Percentiles rank a stretch among this genome's conserved stretches.
phyloP scores from a whole-genome alignment of 2,797 vertebrate species.

The Natrix natrix region DNA sequence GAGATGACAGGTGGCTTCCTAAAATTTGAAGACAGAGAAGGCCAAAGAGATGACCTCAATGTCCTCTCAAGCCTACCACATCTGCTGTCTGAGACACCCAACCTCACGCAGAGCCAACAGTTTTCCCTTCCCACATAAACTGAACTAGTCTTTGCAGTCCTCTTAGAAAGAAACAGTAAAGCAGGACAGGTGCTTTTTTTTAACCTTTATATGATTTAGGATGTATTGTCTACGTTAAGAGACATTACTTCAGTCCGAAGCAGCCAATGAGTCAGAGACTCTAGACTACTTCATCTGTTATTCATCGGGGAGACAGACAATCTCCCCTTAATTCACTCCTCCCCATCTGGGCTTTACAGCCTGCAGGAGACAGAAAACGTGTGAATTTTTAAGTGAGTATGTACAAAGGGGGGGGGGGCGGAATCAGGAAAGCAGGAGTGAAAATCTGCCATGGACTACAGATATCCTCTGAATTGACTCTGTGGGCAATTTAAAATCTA shows the following conservation, averaged over 20 bases:
- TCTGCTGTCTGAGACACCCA: not conserved
- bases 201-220: not conserved
- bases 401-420: constrained; percentile 27
- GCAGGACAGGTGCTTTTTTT: not conserved
- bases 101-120: not conserved
- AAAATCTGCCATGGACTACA: not conserved
- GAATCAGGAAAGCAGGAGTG: not conserved
- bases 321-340: constrained; percentile 29
- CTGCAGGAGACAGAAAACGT: constrained; percentile 7
- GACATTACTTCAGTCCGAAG: not conserved
- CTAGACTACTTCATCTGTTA: constrained; percentile 14
- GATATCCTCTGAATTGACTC: not conserved
- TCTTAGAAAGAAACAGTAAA: not conserved
- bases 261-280: not conserved
- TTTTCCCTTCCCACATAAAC: not conserved
- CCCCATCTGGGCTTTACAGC: constrained; percentile 2
- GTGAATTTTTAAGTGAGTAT: constrained; percentile 41
- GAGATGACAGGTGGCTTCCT: not conserved
- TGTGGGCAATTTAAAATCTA: not conserved
- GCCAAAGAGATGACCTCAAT: not conserved
- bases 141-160: not conserved
- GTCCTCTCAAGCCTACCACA: not conserved
- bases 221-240: not conserved
- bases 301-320: constrained; percentile 26
- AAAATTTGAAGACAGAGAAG: not conserved